A percentile compares a stretch with the other conserved stretches of the same genome.
phyloP scores from a whole-genome alignment of 2,888 invertebrate species.

The Isoperla grammatica region DNA sequence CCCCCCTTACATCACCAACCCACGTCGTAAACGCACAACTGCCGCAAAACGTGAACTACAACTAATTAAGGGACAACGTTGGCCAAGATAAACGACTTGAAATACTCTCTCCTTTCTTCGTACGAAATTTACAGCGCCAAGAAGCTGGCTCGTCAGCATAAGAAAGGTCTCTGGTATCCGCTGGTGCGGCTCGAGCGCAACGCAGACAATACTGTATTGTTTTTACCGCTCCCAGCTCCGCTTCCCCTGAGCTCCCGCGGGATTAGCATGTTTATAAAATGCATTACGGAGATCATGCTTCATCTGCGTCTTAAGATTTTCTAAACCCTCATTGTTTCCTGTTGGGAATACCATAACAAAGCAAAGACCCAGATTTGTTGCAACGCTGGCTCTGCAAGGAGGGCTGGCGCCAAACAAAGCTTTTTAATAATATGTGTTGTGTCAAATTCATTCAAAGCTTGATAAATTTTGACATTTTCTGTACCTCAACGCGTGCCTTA shows the following conservation, averaged over 20 bases:
- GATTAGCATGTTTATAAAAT: no score
- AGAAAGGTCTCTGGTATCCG: not conserved
- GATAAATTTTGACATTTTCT: no score
- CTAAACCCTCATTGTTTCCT: not conserved
- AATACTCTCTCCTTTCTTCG: not conserved
- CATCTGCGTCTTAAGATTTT: no score
- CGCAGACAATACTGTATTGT: constrained; percentile 2
- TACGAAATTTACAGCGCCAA: not conserved
- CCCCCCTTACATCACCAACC: not conserved
- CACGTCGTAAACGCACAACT: not conserved
- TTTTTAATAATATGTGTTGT: no score
- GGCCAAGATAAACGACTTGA: not conserved
- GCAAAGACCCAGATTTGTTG: no score
- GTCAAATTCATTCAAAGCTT: no score
- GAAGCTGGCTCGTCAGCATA: not conserved
- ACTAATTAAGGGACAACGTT: constrained; percentile 8
- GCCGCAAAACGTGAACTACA: constrained; percentile 1
- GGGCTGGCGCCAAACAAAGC: no score
- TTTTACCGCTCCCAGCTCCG: no score
- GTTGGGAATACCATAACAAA: no score
- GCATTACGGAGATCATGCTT: not conserved
- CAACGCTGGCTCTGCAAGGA: no score
- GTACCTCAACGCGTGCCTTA: no score
- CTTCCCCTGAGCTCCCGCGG: no score
- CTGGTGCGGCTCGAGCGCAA: not conserved